Conservation (phyloP, 2,113 vertebrate species). For the Dryoscopus gambensis region DNA sequence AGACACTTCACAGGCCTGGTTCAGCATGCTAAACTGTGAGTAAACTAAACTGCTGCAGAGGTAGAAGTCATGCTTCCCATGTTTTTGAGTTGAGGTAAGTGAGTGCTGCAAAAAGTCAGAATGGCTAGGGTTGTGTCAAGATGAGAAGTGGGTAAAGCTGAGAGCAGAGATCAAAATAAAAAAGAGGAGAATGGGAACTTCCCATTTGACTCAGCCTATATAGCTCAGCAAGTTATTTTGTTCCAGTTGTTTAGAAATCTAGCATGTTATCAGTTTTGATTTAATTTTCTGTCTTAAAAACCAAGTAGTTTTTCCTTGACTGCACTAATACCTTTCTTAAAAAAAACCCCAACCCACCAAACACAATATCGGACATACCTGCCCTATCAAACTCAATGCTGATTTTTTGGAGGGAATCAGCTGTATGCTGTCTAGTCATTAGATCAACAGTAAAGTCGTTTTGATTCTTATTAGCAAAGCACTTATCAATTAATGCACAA, state of each 20-base stretch:
- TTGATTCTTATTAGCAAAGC: not conserved
- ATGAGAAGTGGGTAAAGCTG: not conserved
- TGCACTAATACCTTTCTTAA: not conserved
- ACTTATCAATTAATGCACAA: not conserved
- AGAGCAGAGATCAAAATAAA: not conserved
- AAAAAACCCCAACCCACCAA: not conserved
- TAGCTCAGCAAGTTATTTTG: not conserved
- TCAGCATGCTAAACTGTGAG: not conserved
- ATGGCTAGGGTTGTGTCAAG: not conserved
- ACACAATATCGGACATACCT: not conserved
- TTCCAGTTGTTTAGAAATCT: not conserved
- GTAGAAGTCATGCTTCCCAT: not conserved
- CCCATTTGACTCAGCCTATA: not conserved
- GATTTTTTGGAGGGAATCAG: not conserved
- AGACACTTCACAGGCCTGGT: not conserved
- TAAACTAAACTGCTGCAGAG: not conserved
- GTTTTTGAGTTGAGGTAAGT: not conserved
- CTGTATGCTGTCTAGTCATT: not conserved
- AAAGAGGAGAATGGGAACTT: not conserved
- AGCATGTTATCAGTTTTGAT: not conserved
- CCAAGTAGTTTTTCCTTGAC: not conserved
- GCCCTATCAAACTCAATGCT: not conserved
- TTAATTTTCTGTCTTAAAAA: not conserved
- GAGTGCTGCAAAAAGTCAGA: not conserved
- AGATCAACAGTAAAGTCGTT: not conserved